A percentile compares a stretch with the other conserved stretches of the same genome.
phyloP scores from a whole-genome alignment of 2,888 invertebrate species.

The Neria commutata region DNA sequence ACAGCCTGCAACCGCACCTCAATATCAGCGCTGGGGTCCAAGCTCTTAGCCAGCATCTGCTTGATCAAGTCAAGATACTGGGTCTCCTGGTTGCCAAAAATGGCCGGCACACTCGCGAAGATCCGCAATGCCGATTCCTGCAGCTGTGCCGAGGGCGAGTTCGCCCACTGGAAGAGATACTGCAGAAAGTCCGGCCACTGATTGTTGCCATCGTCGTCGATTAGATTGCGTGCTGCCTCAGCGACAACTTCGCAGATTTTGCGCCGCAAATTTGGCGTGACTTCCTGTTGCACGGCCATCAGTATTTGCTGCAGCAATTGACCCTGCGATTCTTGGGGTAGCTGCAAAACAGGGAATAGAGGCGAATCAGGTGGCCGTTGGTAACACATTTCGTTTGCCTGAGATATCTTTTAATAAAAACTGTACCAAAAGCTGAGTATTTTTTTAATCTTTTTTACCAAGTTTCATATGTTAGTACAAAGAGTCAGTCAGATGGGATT shows the following conservation, averaged over 20 bases:
- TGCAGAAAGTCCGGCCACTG: conserved; percentile 96
- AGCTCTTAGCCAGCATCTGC: conserved; percentile 87
- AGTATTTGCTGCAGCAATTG: conserved; percentile 88
- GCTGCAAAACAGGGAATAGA: conserved; percentile 55
- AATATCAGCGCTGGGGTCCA: conserved; percentile 74
- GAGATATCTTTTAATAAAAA: no score
- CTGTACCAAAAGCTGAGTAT: no score
- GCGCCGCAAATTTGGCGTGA: conserved; percentile 77
- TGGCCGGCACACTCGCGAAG: conserved; percentile 95
- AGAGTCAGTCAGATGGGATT: no score
- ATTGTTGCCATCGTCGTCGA: conserved; percentile 95
- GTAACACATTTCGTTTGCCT: no score
- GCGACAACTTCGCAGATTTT: conserved; percentile 96
- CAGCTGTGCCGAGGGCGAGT: conserved; percentile 78
- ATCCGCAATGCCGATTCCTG: conserved; percentile 94
- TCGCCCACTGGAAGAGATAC: conserved; percentile 94
- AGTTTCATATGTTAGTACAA: no score
- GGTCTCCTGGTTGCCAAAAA: conserved; percentile 94
- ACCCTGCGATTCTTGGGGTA: conserved; percentile 80
- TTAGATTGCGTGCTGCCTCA: conserved; percentile 92
- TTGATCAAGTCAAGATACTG: conserved; percentile 93
- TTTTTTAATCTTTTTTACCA: no score
- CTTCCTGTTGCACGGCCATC: conserved; percentile 82
- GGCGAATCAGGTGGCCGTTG: neutral
- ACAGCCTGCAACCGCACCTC: conserved; percentile 83